Conservation (phyloP, 2,113 vertebrate genomes). For the Chaetodon auriga region DNA sequence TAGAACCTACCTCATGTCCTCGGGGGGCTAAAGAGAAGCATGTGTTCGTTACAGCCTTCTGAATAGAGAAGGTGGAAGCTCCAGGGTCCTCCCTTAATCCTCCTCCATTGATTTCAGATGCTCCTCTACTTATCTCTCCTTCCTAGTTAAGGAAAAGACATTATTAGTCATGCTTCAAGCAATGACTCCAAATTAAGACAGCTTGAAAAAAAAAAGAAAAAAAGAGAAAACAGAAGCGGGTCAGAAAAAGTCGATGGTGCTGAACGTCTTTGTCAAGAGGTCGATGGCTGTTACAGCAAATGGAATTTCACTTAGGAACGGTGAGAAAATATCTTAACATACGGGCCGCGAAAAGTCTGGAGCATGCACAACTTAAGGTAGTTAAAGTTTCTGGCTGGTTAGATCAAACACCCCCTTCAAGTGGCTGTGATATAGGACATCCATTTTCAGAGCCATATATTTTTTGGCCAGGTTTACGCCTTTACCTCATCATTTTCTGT, state of each 20-base stretch:
- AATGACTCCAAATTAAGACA: constrained; percentile 63
- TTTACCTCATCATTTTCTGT: constrained; percentile 49
- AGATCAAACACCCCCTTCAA: constrained; percentile 34
- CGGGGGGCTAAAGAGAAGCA: constrained; percentile 13
- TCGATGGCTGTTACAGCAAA: constrained; percentile 4
- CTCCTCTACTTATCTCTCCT: constrained; percentile 60
- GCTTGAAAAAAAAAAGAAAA: not conserved
- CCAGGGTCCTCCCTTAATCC: constrained; percentile 55
- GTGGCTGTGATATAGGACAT: constrained; percentile 43
- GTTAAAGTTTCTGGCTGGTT: constrained; percentile 48
- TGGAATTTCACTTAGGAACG: constrained; percentile 8
- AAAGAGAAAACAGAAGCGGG: not conserved
- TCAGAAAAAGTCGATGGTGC: constrained; percentile 32
- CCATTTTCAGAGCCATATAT: constrained; percentile 59
- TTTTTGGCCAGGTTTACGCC: constrained; percentile 36
- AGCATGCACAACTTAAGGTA: constrained; percentile 17
- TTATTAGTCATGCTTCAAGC: constrained; percentile 57
- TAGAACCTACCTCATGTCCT: constrained; percentile 21
- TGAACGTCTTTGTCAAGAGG: constrained; percentile 9
- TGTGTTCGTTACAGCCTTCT: constrained; percentile 36
- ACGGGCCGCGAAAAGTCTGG: not conserved
- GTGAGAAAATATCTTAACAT: constrained; percentile 4
- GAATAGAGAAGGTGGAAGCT: constrained; percentile 52
- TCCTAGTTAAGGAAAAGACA: constrained; percentile 53
- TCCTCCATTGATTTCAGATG: constrained; percentile 70